Evolutionary conservation across 2,888 invertebrate species (phyloP).

Genomic region (Himalopsyche japonica): DNA sequence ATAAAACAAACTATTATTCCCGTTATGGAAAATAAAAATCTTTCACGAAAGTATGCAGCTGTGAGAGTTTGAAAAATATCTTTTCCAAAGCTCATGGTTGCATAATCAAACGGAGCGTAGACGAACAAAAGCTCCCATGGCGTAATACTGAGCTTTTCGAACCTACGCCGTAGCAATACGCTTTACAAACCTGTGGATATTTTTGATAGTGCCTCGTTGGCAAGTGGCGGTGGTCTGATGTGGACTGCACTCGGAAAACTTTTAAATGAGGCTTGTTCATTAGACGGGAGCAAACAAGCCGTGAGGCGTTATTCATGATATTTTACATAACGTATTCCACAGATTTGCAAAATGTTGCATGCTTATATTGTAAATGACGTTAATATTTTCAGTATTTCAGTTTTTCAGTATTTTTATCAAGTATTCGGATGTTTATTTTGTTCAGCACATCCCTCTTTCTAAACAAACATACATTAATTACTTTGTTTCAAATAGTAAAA

Average conservation of each 20-base stretch:
- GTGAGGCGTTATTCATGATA: not conserved
- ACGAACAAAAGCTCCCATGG: not conserved
- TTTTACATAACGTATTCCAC: not conserved
- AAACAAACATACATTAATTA: too few species aligned
- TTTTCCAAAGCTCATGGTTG: not conserved
- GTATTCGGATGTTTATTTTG: too few species aligned
- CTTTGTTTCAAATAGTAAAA: too few species aligned
- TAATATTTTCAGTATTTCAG: too few species aligned
- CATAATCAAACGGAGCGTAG: not conserved
- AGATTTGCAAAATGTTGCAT: not conserved
- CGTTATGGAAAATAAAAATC: not conserved
- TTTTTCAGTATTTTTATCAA: too few species aligned
- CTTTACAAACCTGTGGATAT: not conserved
- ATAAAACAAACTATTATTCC: not conserved
- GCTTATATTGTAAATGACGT: not conserved
- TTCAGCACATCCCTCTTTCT: too few species aligned
- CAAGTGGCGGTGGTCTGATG: not conserved
- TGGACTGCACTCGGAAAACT: not conserved
- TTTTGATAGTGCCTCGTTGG: not conserved
- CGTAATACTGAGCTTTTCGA: not conserved
- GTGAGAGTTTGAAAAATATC: not conserved
- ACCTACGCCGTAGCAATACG: not conserved
- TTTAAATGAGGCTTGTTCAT: conserved; percentile 18
- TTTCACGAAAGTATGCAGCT: not conserved
- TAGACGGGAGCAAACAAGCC: conserved; percentile 2